A percentile compares a stretch with the other conserved stretches of the same genome.
Conservation (phyloP, 1,140 invertebrate genomes). For the Pseudoatta argentina region DNA sequence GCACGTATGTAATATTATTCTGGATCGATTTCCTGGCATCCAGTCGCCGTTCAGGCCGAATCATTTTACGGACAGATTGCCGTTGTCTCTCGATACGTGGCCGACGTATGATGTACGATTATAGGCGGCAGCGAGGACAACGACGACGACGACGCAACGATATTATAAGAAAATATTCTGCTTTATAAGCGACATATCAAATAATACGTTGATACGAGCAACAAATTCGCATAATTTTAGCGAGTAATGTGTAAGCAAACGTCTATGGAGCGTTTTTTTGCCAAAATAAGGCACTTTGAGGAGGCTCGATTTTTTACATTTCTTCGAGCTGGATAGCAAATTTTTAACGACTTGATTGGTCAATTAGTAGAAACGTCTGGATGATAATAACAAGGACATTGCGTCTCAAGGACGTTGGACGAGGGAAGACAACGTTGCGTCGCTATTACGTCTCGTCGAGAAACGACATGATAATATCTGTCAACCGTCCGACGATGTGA, state of each 20-base stretch:
- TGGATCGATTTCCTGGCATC: slow-evolving; percentile 72
- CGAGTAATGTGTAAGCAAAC: slow-evolving; percentile 35
- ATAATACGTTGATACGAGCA: slow-evolving; percentile 40
- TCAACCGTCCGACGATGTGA: slow-evolving; percentile 30
- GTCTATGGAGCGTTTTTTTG: slow-evolving; percentile 2
- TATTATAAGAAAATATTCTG: slow-evolving; percentile 26
- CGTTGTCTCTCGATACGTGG: slow-evolving; percentile 47
- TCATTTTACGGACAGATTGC: slow-evolving; percentile 62
- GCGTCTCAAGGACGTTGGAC: neutral
- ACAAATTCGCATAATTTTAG: neutral
- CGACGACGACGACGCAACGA: slow-evolving; percentile 1
- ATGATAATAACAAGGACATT: slow-evolving; percentile 1
- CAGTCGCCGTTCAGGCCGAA: slow-evolving; percentile 59
- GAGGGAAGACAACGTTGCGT: neutral
- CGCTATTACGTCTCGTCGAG: slow-evolving; percentile 26
- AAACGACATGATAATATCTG: slow-evolving; percentile 63
- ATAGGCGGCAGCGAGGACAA: slow-evolving; percentile 19
- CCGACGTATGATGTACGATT: slow-evolving; percentile 56
- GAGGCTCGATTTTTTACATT: neutral
- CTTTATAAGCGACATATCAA: slow-evolving; percentile 58
- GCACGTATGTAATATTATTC: slow-evolving; percentile 65
- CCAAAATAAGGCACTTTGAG: slow-evolving; percentile 6
- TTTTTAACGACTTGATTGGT: slow-evolving; percentile 25
- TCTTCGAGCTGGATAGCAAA: neutral
- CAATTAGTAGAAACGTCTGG: slow-evolving; percentile 23